These are phyloP conservation scores for Xerus rutilus DNA, from an alignment of 2,797 vertebrate genomes.

Conservation along the genomic window DNA sequence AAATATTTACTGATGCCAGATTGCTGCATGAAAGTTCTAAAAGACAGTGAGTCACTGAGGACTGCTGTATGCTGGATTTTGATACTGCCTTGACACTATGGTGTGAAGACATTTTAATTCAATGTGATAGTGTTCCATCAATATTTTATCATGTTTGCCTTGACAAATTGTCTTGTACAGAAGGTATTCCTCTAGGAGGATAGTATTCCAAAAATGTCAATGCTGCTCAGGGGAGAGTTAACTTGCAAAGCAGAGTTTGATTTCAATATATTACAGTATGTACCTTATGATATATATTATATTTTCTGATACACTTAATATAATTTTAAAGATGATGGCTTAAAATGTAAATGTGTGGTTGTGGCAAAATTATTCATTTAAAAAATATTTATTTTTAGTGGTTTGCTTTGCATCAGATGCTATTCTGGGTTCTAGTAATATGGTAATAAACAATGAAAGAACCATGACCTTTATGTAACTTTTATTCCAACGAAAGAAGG, in stretches of 20 bases:
- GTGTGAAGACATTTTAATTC: slow-evolving; percentile 49
- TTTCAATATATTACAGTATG: not conserved
- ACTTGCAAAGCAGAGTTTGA: slow-evolving; percentile 6
- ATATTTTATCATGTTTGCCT: slow-evolving; percentile 63
- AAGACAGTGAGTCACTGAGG: not conserved
- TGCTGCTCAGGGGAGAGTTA: not conserved
- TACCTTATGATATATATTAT: not conserved
- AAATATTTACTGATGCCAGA: slow-evolving; percentile 67
- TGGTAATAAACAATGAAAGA: not conserved
- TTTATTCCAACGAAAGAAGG: not conserved
- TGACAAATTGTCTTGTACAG: slow-evolving; percentile 43
- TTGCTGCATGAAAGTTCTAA: slow-evolving; percentile 20
- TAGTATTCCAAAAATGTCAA: not conserved
- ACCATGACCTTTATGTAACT: not conserved
- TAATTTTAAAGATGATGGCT: not conserved
- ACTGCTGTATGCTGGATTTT: not conserved
- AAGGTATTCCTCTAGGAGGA: slow-evolving; percentile 35
- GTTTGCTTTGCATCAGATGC: not conserved
- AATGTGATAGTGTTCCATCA: slow-evolving; percentile 55
- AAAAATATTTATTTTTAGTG: not conserved
- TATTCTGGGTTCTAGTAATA: not conserved
- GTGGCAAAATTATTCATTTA: not conserved
- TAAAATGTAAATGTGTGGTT: not conserved
- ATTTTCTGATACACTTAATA: not conserved
- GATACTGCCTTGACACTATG: not conserved